phyloP scores from a whole-genome alignment of 2,797 vertebrate genomes.

The Sus cebifrons region DNA sequence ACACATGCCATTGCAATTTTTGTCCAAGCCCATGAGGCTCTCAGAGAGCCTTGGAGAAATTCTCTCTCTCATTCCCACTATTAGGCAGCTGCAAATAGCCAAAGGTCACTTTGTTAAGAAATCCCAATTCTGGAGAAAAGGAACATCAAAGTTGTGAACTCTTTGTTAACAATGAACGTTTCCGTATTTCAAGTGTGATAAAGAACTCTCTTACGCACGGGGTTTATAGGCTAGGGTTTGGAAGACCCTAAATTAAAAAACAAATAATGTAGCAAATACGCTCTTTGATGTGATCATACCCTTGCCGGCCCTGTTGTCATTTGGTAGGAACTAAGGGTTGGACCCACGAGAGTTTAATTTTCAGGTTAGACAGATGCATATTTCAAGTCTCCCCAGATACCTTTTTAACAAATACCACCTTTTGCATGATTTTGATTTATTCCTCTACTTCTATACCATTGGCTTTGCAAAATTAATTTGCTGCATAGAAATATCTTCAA shows the following conservation, averaged over 20 bases:
- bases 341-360: conserved; percentile 69
- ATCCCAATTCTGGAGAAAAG: conserved; percentile 22
- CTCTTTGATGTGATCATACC: conserved; percentile 32
- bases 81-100: conserved; percentile 9
- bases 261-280: conserved; percentile 66
- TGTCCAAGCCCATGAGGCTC: background rate
- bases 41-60: conserved; percentile 26
- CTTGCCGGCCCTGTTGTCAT: conserved; percentile 42
- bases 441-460: conserved; percentile 50
- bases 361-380: conserved; percentile 65
- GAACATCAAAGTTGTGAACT: conserved; percentile 34
- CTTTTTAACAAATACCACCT: conserved; percentile 64
- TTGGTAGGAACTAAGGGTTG: conserved; percentile 68
- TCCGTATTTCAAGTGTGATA: conserved; percentile 47
- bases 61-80: background rate
- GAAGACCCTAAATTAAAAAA: conserved; percentile 64
- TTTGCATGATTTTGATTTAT: conserved; percentile 69
- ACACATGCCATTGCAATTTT: background rate
- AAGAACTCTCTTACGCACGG: background rate
- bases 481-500: conserved; percentile 44
- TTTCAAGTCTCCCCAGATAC: conserved; percentile 69
- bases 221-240: conserved; percentile 56
- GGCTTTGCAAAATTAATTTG: conserved; percentile 75
- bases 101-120: conserved; percentile 39
- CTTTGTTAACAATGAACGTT: conserved; percentile 18